A percentile compares a stretch with the other conserved stretches of the same genome.
phyloP scores from a whole-genome alignment of 2,797 vertebrate species.

The Cryptoblepharus egeriae region DNA sequence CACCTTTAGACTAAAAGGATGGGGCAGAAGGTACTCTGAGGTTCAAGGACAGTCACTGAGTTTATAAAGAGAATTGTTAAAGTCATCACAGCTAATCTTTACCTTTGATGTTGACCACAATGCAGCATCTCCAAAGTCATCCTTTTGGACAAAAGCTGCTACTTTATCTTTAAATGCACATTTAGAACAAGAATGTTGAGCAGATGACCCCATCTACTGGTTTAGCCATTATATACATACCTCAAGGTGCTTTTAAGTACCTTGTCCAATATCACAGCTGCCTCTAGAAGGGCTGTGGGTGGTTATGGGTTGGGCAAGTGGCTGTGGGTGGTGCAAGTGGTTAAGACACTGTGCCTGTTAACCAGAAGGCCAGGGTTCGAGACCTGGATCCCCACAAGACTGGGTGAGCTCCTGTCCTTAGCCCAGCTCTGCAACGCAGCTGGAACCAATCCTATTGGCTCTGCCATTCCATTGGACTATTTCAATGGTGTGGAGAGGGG shows the following conservation, averaged over 20 bases:
- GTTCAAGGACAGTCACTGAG: neutral
- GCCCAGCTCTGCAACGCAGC: no score
- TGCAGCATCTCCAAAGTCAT: no score
- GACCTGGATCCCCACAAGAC: no score
- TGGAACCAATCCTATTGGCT: no score
- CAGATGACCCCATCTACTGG: neutral
- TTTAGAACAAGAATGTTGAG: neutral
- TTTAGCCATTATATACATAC: neutral
- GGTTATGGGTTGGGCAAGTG: no score
- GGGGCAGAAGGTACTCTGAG: neutral
- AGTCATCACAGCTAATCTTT: neutral
- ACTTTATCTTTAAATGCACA: neutral
- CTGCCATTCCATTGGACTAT: no score
- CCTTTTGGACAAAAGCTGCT: neutral
- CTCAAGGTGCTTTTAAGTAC: neutral
- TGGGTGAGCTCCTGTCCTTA: no score
- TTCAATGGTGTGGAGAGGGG: no score
- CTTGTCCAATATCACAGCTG: neutral
- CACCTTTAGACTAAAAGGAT: neutral
- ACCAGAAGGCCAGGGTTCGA: no score
- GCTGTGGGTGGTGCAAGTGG: no score
- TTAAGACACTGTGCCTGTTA: no score
- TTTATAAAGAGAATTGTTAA: neutral
- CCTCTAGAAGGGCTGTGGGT: no score
- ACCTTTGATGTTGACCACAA: neutral